Evolutionary conservation across 2,888 invertebrate species (phyloP), one percentile per base, ranked within the genome.

Genomic region (Amiota mariae): DNA sequence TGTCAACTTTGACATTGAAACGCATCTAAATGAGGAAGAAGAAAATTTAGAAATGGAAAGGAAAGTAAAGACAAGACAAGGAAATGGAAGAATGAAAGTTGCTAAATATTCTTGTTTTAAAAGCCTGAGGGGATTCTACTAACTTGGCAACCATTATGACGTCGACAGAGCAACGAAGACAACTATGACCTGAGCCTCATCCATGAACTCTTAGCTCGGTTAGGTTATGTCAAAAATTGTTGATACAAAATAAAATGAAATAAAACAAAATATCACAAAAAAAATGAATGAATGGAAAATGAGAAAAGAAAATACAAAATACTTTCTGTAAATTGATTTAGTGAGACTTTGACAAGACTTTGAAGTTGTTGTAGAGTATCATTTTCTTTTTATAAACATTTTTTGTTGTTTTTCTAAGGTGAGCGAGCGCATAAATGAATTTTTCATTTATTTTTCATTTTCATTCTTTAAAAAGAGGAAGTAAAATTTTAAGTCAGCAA

Each of bases 251-350:
- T 36, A 36, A 36, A 4, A 36, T 36, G 6, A 36, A 4, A 36
- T 6, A 36, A 36, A 36, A 36, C 3, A 36, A 36, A 36, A 36
- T 6, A 36, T 36, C 36, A 36, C 36, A 36, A 36, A 36, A 6
- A 36, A 36, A 4, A n/a, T 24, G 24, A 24, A 24, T 2, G 24
- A 24, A 24, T 2, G 24, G 3, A 36, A 36, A 6, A 36, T 36
- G 36, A 36, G 36, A 2, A 36, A 36, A 36, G 6, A 36, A 36
- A 36, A 36, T 36, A 36, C 36, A 73, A 77, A 77, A 79, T 83
- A 84, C 74, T 81, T 84, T 78, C 76, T 74, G 72, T 72, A 84
- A 84, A 85, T 84, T 84, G 85, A 85, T 82, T 85, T 83, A 85
- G 79, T 74, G 75, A 68, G 8, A 36, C 36, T 2, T 36, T 36